A percentile compares a stretch with the other conserved stretches of the same genome.
These are phyloP conservation scores for Alouatta palliata DNA, from an alignment of 2,113 vertebrate species.

Conservation along the genomic window DNA sequence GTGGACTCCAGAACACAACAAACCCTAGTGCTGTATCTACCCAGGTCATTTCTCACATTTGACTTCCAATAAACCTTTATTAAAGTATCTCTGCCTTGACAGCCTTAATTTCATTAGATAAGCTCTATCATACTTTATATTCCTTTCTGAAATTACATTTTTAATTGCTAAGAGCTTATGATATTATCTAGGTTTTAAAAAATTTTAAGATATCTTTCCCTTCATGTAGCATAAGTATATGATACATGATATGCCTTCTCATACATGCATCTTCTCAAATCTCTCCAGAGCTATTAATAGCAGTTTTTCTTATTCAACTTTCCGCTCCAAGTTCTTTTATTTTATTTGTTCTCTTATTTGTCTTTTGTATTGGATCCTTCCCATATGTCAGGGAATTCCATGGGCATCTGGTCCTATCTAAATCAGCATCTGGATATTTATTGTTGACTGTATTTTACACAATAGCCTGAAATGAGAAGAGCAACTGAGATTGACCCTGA, in stretches of 20 bases:
- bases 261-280: not conserved
- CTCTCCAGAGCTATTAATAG: not conserved
- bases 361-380: not conserved
- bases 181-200: not conserved
- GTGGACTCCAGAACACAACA: not conserved
- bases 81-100: not conserved
- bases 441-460: not conserved
- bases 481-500: not conserved
- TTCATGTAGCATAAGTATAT: not conserved
- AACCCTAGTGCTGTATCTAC: not conserved
- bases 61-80: not conserved
- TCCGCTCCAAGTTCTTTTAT: not conserved
- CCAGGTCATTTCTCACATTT: not conserved
- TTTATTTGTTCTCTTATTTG: not conserved
- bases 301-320: not conserved
- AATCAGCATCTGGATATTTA: not conserved
- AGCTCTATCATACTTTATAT: not conserved
- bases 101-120: not conserved
- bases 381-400: not conserved
- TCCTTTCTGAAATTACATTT: not conserved
- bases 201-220: not conserved
- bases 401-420: not conserved
- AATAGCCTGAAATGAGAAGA: not conserved
- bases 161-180: not conserved
- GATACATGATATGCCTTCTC: not conserved